A percentile compares a stretch with the other conserved stretches of the same genome.
phyloP scores from a whole-genome alignment of 2,888 invertebrate genomes.

The Leucoma salicis region DNA sequence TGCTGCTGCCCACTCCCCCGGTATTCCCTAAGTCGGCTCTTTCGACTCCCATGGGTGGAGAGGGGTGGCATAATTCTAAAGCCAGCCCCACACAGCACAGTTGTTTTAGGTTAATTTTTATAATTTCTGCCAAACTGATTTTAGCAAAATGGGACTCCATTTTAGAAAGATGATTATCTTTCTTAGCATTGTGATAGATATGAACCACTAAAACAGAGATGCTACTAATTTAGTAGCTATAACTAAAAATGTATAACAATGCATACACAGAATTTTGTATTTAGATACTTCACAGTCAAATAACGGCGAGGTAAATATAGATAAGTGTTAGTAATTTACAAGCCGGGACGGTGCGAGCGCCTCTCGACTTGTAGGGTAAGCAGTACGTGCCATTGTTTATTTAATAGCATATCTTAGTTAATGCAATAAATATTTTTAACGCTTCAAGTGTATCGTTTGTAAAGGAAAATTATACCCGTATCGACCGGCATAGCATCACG shows the following conservation, averaged over 20 bases:
- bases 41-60: no score
- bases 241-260: conserved; percentile 30
- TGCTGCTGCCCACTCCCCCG: no score
- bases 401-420: conserved; percentile 3
- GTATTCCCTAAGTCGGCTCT: no score
- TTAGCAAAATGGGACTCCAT: no score
- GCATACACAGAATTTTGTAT: conserved; percentile 54
- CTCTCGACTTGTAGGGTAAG: conserved; percentile 6
- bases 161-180: no score
- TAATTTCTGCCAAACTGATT: no score
- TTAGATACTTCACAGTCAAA: conserved; percentile 59
- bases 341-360: conserved; percentile 19
- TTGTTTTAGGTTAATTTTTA: no score
- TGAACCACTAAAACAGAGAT: conserved; percentile 13
- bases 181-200: no score
- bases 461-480: no score
- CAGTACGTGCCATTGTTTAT: conserved; percentile 15
- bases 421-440: neutral
- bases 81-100: no score
- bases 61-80: no score
- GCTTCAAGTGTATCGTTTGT: neutral
- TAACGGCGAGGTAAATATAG: conserved; percentile 61
- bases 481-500: no score
- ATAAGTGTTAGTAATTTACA: conserved; percentile 66
- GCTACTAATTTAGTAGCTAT: conserved; percentile 28